Percentiles rank a stretch among this genome's conserved stretches.
phyloP scores from a whole-genome alignment of 2,113 vertebrate genomes.

The Python bivittatus region DNA sequence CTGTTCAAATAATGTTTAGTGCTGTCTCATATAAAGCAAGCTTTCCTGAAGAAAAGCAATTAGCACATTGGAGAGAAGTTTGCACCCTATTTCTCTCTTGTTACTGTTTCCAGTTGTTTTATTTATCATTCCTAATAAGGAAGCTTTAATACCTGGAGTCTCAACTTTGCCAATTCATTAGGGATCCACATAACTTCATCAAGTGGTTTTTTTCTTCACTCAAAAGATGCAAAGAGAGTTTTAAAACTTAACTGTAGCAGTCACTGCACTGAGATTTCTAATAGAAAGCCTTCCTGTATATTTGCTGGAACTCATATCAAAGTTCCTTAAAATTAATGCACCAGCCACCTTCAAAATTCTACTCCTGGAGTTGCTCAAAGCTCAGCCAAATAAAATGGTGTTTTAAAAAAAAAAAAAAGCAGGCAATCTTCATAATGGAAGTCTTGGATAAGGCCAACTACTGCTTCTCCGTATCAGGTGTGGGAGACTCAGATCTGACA shows the following conservation, averaged over 20 bases:
- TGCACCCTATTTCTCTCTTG: too few relatives aligned
- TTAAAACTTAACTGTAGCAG: too few relatives aligned
- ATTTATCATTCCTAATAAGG: too few relatives aligned
- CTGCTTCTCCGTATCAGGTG: background rate
- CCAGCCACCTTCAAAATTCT: background rate
- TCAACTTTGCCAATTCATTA: too few relatives aligned
- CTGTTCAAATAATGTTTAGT: too few relatives aligned
- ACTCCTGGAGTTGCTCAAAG: background rate
- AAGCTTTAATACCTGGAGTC: too few relatives aligned
- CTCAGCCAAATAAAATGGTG: background rate
- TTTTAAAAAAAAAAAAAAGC: background rate
- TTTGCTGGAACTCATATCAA: background rate
- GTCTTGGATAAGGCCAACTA: background rate
- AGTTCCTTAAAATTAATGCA: background rate
- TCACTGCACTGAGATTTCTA: background rate
- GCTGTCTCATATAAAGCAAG: too few relatives aligned
- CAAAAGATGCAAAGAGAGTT: too few relatives aligned
- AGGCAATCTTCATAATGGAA: background rate
- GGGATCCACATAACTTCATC: background rate
- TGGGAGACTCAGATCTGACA: slow-evolving; percentile 2
- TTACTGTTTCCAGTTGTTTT: too few relatives aligned
- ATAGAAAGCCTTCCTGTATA: background rate
- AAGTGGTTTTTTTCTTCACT: too few relatives aligned
- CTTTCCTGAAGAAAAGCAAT: too few relatives aligned
- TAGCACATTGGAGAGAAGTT: too few relatives aligned